These are phyloP conservation scores for Torymus tubicola DNA, from an alignment of 2,888 invertebrate species.

Conservation along the genomic window DNA sequence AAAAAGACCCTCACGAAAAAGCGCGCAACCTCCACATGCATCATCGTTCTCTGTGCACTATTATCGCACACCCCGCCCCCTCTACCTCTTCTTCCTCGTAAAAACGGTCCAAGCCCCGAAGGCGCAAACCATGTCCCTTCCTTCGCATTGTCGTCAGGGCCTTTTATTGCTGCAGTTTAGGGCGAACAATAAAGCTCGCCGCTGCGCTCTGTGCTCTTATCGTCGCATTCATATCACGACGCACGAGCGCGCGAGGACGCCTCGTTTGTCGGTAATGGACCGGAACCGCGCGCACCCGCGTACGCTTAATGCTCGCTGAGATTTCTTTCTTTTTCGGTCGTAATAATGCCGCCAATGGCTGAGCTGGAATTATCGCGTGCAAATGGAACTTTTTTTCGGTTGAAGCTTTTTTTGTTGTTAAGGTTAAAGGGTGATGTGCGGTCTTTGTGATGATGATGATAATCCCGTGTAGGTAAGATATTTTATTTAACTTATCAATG, in stretches of 20 bases:
- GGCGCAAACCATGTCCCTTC: neutral
- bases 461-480: too few relatives aligned
- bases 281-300: slow-evolving; percentile 50
- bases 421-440: too few relatives aligned
- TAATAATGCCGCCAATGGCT: too few relatives aligned
- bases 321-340: slow-evolving; percentile 1
- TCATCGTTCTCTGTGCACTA: too few relatives aligned
- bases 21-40: neutral
- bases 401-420: too few relatives aligned
- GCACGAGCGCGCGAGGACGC: slow-evolving; percentile 50
- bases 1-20: slow-evolving; percentile 14
- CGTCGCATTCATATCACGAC: slow-evolving; percentile 65
- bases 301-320: slow-evolving; percentile 21
- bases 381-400: too few relatives aligned
- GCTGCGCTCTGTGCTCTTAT: slow-evolving; percentile 62
- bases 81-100: too few relatives aligned
- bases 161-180: slow-evolving; percentile 68
- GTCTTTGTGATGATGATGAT: too few relatives aligned
- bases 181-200: slow-evolving; percentile 69
- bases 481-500: too few relatives aligned
- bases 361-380: too few relatives aligned
- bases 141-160: slow-evolving; percentile 63
- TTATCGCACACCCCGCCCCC: too few relatives aligned
- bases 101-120: neutral
- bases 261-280: slow-evolving; percentile 67